Base-by-base conservation (phyloP, 2,113 vertebrate genomes). In the Neotoma lepida region DNA sequence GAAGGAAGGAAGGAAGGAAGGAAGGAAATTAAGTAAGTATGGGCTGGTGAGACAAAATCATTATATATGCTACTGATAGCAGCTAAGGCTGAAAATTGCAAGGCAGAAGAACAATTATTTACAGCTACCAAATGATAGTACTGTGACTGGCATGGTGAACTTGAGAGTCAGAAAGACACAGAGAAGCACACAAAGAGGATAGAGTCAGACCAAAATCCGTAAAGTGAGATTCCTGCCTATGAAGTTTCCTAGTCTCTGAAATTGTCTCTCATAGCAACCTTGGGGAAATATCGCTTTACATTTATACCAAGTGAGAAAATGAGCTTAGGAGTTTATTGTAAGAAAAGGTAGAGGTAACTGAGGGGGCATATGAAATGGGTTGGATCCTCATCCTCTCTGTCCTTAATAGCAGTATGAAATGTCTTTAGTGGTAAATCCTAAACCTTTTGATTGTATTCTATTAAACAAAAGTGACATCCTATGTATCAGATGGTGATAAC, bases 91-190 rank as follows among this genome's bases (percentile, higher is more conserved):
- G 4, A 92, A 95, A 86, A 94, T 78, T 70, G 4, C 13, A 80
- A 93, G 15, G 10, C 46, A 87, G 46, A 58, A 74, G n/a, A 81
- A 49, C 68, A 93, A 80, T 93, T 90, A 80, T 76, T 90, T 56
- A 88, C 46, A 89, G n/a, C 39, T 93, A 20, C 54, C 66, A 39
- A 64, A 66, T 81, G 68, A 82, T 70, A 35, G n/a, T 44, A 82
- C 61, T 92, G 28, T 80, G 33, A 91, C 28, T 78, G 81, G 33
- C 44, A 54, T 46, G 26, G 3, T 84, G 3, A 90, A 90, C 28
- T 85, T 63, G 51, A 90, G 84, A 81, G 66, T 30, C 35, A 51
- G n/a, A 49, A 76, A 63, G 66, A 28, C 49, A 49, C 46, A 77
- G 49, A 22, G 41, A 78, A 74, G 9, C 9, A 77, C 10, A 15